These are phyloP conservation scores for Andrena minutula DNA, from an alignment of 2,888 invertebrate genomes.

Conservation along the genomic window DNA sequence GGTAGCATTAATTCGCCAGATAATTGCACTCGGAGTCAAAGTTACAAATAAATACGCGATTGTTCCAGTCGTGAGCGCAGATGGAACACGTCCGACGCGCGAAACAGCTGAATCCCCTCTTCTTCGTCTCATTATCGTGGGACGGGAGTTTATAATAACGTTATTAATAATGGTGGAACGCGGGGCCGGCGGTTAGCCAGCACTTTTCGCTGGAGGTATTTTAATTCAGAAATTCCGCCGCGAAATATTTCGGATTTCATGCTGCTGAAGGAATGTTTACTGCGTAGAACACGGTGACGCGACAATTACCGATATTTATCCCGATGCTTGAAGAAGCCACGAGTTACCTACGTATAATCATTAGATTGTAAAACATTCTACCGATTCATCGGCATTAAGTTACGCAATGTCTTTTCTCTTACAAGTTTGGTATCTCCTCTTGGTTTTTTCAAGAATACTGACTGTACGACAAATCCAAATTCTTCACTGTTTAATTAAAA, in stretches of 20 bases:
- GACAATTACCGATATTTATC: constrained; percentile 32
- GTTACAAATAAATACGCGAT: constrained; percentile 33
- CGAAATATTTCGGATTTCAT: constrained; percentile 43
- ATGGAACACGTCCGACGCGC: neutral
- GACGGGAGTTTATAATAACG: constrained; percentile 23
- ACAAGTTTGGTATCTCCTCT: neutral
- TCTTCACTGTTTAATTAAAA: neutral
- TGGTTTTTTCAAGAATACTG: neutral
- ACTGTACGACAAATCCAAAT: neutral
- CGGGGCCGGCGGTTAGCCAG: constrained; percentile 1
- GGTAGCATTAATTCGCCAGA: constrained; percentile 43
- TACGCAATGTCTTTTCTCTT: neutral
- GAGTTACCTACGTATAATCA: neutral
- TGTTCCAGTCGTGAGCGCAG: neutral
- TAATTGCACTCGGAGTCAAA: constrained; percentile 36
- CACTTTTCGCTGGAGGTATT: constrained; percentile 52
- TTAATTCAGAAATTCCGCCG: constrained; percentile 53
- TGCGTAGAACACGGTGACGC: constrained; percentile 9
- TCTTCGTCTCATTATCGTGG: constrained; percentile 9
- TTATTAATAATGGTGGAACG: constrained; percentile 37
- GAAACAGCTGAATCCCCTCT: constrained; percentile 7
- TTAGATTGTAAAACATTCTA: neutral
- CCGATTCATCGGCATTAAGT: neutral
- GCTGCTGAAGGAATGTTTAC: constrained; percentile 24
- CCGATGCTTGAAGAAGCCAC: neutral